Conservation (phyloP, 2,797 vertebrate species). For the Phalloptychus januarius region DNA sequence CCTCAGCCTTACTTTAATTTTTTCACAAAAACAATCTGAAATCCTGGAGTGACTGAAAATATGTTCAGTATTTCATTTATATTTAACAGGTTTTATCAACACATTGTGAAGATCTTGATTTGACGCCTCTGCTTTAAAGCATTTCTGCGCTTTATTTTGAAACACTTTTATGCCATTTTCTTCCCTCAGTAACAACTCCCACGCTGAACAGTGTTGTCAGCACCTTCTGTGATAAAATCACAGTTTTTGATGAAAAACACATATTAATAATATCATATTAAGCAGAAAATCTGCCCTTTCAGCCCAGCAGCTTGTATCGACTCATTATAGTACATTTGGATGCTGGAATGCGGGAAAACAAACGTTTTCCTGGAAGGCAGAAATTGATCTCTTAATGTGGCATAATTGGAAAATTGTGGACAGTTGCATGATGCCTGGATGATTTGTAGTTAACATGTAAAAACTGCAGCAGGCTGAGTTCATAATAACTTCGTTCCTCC, state of each 20-base stretch:
- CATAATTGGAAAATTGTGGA: constrained; percentile 24
- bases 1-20: too few species aligned
- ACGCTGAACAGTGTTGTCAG: not conserved
- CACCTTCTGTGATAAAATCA: not conserved
- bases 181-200: not conserved
- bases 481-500: constrained; percentile 32
- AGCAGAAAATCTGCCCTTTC: not conserved
- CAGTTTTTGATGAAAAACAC: not conserved
- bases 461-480: constrained; percentile 12
- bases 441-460: constrained; percentile 45
- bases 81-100: too few species aligned
- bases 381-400: constrained; percentile 32
- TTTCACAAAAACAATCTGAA: too few species aligned
- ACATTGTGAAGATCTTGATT: not conserved
- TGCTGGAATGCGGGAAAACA: constrained; percentile 37
- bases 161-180: not conserved
- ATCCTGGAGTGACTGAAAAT: not conserved
- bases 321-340: not conserved
- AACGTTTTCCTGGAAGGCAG: constrained; percentile 30
- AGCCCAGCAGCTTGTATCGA: not conserved
- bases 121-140: not conserved
- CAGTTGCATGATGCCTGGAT: not conserved
- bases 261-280: not conserved
- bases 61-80: not conserved
- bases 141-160: not conserved